Evolutionary conservation across 2,888 invertebrate genomes (phyloP), one percentile per base, ranked within the genome.

Genomic region (Ganaspis brasiliensis): DNA sequence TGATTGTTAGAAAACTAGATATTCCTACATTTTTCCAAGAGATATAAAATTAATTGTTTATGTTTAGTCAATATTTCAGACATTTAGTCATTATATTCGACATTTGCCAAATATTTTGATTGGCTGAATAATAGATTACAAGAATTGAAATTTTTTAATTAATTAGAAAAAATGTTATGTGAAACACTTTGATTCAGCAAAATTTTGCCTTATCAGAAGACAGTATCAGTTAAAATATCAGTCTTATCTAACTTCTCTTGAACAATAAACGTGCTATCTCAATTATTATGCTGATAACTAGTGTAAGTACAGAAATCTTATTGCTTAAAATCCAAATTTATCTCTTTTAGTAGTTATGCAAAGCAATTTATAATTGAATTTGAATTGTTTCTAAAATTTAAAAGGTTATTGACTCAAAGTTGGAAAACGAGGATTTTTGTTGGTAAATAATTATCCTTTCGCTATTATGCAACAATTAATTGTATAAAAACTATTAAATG

Each of bases 401-500:
- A 8, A 19, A 52, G 52, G 52, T 19, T 19, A 52, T 52, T 52
- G 52, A 52, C 52, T 56, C 21, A 21, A 55, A 56, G 52, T 10
- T 56, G 19, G 19, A 52, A 52, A 19, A 16, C 9, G 19, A 19
- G 6, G 52, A 52, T 52, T 52, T 52, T 52, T 52, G 52, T 52
- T 19, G 19, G 52, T 72, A 21, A 72, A 56, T 56, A 56, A 24
- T 56, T 56, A 56, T 19, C 56, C 37, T 16, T 31, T 49, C 14
- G 12, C 31, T 35, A 55, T 63, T 35, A 19, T 45, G 35, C 19
- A 74, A 52, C 14, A 59, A 71, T 26, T 45, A 37, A 59, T 57
- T 71, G 9, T 26, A 37, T 8, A 26, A 75, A 37, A 75, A 75
- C 72, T 76, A 73, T 73, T 67, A 63, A 71, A 72, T 75, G 73